Evolutionary conservation across 2,888 invertebrate species (phyloP).

Genomic region (Oxyscelio sp.): DNA sequence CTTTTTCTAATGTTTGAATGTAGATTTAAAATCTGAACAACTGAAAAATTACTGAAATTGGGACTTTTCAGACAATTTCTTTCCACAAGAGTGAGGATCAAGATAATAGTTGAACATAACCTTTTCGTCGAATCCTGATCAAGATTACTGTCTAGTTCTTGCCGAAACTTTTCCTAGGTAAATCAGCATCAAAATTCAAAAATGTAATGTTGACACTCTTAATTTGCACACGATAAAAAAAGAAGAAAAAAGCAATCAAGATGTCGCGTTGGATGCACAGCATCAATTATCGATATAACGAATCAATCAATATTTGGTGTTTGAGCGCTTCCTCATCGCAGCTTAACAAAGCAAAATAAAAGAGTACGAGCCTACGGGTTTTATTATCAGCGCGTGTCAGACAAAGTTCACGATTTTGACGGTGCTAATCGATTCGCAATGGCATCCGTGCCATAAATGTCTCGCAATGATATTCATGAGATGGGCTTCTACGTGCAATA

Average conservation of each 20-base stretch:
- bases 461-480: constrained; percentile 85
- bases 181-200: too few relatives aligned
- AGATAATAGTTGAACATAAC: too few relatives aligned
- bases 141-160: too few relatives aligned
- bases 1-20: too few relatives aligned
- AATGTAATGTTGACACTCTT: constrained; percentile 47
- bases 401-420: constrained; percentile 50
- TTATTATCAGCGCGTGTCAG: constrained; percentile 28
- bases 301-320: constrained; percentile 29
- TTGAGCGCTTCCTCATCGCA: background rate
- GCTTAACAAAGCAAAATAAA: constrained; percentile 15
- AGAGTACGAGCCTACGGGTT: constrained; percentile 4
- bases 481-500: constrained; percentile 59
- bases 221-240: too few relatives aligned
- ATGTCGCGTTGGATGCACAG: background rate
- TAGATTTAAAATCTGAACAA: too few relatives aligned
- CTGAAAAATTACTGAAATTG: too few relatives aligned
- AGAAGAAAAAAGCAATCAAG: too few relatives aligned
- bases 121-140: too few relatives aligned
- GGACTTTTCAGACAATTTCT: too few relatives aligned
- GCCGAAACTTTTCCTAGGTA: too few relatives aligned
- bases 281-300: constrained; percentile 30
- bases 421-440: constrained; percentile 84
- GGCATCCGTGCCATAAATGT: constrained; percentile 82
- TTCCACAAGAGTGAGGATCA: too few relatives aligned